Conservation (phyloP, 2,888 invertebrate species). For the Andrena bicolor region DNA sequence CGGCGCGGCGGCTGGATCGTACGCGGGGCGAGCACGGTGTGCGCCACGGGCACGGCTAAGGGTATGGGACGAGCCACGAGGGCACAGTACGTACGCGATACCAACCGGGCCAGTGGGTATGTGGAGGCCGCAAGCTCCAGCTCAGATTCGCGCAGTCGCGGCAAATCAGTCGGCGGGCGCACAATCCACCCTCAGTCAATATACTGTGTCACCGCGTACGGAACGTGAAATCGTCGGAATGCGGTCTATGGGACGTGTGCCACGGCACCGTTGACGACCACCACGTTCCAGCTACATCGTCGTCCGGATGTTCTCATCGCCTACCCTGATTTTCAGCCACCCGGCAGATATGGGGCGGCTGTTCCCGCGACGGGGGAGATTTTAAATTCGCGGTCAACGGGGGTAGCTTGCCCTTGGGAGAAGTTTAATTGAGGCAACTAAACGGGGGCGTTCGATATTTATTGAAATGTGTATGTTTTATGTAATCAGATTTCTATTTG, state of each 20-base stretch:
- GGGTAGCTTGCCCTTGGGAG: too few relatives aligned
- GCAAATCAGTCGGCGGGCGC: slow-evolving; percentile 85
- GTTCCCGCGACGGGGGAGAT: too few relatives aligned
- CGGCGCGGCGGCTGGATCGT: slow-evolving; percentile 66
- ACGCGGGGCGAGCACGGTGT: slow-evolving; percentile 72
- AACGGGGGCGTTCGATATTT: too few relatives aligned
- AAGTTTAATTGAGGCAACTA: too few relatives aligned
- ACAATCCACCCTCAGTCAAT: slow-evolving; percentile 83
- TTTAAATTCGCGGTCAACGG: too few relatives aligned
- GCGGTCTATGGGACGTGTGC: slow-evolving; percentile 42
- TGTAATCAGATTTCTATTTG: too few relatives aligned
- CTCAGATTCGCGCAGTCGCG: slow-evolving; percentile 86
- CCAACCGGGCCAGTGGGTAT: slow-evolving; percentile 58
- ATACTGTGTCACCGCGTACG: slow-evolving; percentile 79
- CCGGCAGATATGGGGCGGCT: background rate
- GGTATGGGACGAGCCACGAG: slow-evolving; percentile 53
- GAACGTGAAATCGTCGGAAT: slow-evolving; percentile 66
- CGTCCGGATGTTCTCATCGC: background rate
- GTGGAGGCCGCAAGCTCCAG: slow-evolving; percentile 76
- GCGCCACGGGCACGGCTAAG: slow-evolving; percentile 26
- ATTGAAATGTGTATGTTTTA: too few relatives aligned
- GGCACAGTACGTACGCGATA: slow-evolving; percentile 56
- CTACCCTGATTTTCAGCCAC: background rate
- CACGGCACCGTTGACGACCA: slow-evolving; percentile 10
- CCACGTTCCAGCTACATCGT: slow-evolving; percentile 37